A percentile compares a stretch with the other conserved stretches of the same genome.
Evolutionary conservation across 37 sponge, comb jelly and placozoan species (phyloP).

Genomic region (Axinella damicornis): DNA sequence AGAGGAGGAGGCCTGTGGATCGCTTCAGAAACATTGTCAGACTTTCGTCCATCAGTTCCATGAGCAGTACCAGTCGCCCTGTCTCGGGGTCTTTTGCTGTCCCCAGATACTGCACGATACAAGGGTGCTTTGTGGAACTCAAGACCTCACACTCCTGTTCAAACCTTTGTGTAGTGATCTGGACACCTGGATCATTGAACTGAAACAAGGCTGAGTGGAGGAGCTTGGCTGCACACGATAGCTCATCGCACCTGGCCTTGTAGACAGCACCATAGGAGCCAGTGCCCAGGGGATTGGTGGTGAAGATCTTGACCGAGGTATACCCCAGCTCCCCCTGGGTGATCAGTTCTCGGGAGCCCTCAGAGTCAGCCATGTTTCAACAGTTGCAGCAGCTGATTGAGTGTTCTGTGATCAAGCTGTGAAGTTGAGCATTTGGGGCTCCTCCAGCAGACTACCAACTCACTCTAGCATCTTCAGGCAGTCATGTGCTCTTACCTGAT

Average conservation of each 20-base stretch:
- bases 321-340: too few species aligned
- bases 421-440: too few species aligned
- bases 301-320: not conserved
- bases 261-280: not conserved
- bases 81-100: not conserved
- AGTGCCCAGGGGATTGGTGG: not conserved
- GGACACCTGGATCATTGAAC: not conserved
- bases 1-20: not conserved
- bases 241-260: not conserved
- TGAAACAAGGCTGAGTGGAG: not conserved
- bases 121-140: not conserved
- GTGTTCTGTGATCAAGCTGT: too few species aligned
- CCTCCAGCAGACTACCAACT: too few species aligned
- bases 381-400: too few species aligned
- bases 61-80: not conserved
- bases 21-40: not conserved
- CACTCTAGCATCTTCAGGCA: too few species aligned
- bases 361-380: too few species aligned
- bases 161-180: not conserved
- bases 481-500: too few species aligned
- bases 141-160: not conserved
- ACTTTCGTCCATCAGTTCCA: not conserved
- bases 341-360: too few species aligned
- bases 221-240: not conserved
- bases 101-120: slow-evolving; percentile 6